phyloP scores from a whole-genome alignment of 2,888 invertebrate genomes.

The Deilephila elpenor region DNA sequence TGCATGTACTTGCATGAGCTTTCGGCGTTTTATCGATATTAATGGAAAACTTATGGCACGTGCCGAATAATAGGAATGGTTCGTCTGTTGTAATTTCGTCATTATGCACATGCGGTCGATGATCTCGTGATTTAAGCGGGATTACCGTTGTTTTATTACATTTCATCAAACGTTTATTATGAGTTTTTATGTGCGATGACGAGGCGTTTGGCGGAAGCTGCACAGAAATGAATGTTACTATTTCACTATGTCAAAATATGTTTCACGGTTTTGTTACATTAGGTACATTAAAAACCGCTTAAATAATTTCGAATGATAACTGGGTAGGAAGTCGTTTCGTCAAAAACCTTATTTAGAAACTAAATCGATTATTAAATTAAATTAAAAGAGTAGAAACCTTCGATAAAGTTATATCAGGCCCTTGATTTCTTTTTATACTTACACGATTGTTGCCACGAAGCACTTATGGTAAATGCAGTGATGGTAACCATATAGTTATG shows the following conservation, averaged over 20 bases:
- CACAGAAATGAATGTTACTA: neutral
- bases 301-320: neutral
- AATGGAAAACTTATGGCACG: slow-evolving; percentile 34
- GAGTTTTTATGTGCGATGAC: slow-evolving; percentile 16
- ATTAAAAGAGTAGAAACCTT: too few relatives aligned
- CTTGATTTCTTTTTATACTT: too few relatives aligned
- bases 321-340: neutral
- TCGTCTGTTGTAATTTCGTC: slow-evolving; percentile 1
- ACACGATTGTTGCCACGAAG: too few relatives aligned
- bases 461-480: too few relatives aligned
- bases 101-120: slow-evolving; percentile 14
- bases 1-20: slow-evolving; percentile 38
- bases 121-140: slow-evolving; percentile 9
- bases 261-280: neutral
- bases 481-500: too few relatives aligned
- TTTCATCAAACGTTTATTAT: slow-evolving; percentile 15
- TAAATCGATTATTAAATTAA: too few relatives aligned
- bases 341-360: too few relatives aligned
- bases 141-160: slow-evolving; percentile 22
- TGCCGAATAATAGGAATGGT: slow-evolving; percentile 18
- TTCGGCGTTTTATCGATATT: slow-evolving; percentile 36
- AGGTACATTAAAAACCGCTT: neutral
- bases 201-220: neutral
- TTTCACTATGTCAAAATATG: neutral
- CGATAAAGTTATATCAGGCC: too few relatives aligned